phyloP scores from a whole-genome alignment of 2,113 vertebrate genomes.

The Muntiacus reevesi region DNA sequence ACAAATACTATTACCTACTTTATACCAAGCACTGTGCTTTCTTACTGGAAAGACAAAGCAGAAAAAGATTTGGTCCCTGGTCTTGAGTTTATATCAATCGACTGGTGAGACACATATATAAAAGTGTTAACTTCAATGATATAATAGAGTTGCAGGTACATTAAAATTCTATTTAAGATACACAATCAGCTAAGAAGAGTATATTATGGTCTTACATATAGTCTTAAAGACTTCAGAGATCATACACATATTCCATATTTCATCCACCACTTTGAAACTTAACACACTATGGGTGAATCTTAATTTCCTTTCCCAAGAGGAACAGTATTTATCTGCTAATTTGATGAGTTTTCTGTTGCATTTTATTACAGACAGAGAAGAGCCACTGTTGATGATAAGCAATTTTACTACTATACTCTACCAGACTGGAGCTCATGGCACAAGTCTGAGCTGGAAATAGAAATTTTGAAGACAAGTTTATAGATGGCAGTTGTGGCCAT shows the following conservation, averaged over 20 bases:
- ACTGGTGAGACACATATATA: background rate
- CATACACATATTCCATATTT: background rate
- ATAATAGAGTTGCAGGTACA: background rate
- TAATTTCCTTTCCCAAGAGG: background rate
- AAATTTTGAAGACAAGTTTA: background rate
- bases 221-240: background rate
- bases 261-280: background rate
- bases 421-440: background rate
- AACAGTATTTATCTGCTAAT: background rate
- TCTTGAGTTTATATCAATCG: background rate
- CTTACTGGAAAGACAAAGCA: background rate
- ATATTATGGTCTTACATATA: background rate
- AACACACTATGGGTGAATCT: background rate
- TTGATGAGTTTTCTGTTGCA: background rate
- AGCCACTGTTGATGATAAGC: background rate
- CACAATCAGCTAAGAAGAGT: background rate
- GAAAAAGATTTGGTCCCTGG: background rate
- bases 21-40: background rate
- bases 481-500: background rate
- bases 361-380: background rate
- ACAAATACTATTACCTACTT: background rate
- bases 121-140: background rate
- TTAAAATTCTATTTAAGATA: background rate
- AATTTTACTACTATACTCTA: background rate
- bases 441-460: background rate